A percentile compares a stretch with the other conserved stretches of the same genome.
phyloP scores from a whole-genome alignment of 2,113 vertebrate species.

The Rhabdornis inornatus region DNA sequence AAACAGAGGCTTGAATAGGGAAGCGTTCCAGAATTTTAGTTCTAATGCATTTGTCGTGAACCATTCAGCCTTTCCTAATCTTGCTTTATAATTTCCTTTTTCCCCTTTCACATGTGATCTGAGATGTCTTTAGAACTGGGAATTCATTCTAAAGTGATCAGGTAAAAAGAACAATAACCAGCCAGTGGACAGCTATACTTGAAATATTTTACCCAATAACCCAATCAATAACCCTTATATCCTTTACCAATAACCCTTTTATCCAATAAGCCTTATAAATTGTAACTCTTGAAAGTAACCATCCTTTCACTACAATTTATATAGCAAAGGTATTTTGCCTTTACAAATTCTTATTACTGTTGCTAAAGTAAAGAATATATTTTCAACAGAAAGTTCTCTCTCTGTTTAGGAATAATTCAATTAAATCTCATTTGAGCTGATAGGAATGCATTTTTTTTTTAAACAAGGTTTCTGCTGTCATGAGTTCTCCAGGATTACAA shows the following conservation, averaged over 20 bases:
- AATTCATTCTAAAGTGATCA: neutral
- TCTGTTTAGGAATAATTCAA: neutral
- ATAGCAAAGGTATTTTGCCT: neutral
- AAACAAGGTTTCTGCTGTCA: constrained; percentile 40
- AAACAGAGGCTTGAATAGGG: neutral
- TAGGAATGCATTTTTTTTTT: neutral
- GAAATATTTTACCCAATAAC: neutral
- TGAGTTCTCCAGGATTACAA: constrained; percentile 28
- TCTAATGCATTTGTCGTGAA: neutral
- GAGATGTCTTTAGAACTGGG: neutral
- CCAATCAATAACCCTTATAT: neutral
- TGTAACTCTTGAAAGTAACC: neutral
- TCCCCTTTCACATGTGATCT: neutral
- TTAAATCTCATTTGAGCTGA: constrained; percentile 10
- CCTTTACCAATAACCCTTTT: neutral
- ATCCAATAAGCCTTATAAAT: accelerated
- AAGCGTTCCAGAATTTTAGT: neutral
- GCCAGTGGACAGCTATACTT: neutral
- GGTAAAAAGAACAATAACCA: neutral
- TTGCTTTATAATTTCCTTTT: neutral
- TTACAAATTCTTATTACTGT: neutral
- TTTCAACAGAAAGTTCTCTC: neutral
- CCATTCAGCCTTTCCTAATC: neutral
- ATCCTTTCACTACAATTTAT: neutral
- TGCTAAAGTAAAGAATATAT: neutral